Evolutionary conservation across 1,140 invertebrate genomes (phyloP), one percentile per base, ranked within the genome.

Genomic region (Helicoverpa zea): DNA sequence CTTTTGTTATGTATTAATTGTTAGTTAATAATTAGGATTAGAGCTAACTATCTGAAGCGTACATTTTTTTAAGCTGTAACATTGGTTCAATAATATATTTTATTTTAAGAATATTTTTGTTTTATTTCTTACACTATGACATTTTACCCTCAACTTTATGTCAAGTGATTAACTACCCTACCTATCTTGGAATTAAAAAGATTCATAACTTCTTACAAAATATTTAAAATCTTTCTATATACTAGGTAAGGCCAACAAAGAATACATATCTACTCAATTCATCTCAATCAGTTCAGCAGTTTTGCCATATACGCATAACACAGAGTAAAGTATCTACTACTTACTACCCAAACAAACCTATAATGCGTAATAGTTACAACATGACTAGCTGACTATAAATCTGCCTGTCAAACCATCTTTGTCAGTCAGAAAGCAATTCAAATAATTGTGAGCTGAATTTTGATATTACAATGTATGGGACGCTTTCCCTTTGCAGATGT

Each of bases 361-460:
- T 74, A 61, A 78, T 52, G 29, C 14, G 12, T 13, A 14, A 70
- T 73, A 77, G 52, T 70, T 68, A 79, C 76, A 51, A 51, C 56
- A 75, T 49, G 29, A 54, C 58, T 12, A 61, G 64, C 23, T 16
- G 59, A 51, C 64, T 68, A 85, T 87, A 86, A 86, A 84, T 88
- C 83, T 83, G 86, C 63, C 54, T 70, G 68, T 16, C 75, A 63
- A 68, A 0, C n/a, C 59, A 76, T 84, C 74, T 86, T 93, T 89
- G 86, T 84, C 83, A 92, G 90, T 88, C 91, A 83, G 75, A 14
- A n/a, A 66, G 88, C 80, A 85, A 86, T 79, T 82, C 64, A 64
- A 63, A 68, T 80, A 86, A 81, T 85, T 89, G 91, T 86, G 88
- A 78, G 79, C 56, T 86, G 91, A 92, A 92, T 94, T 92, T 89